These are phyloP conservation scores for Bursaphelenchus mucronatus DNA, from an alignment of 1,140 invertebrate genomes.

Conservation along the genomic window DNA sequence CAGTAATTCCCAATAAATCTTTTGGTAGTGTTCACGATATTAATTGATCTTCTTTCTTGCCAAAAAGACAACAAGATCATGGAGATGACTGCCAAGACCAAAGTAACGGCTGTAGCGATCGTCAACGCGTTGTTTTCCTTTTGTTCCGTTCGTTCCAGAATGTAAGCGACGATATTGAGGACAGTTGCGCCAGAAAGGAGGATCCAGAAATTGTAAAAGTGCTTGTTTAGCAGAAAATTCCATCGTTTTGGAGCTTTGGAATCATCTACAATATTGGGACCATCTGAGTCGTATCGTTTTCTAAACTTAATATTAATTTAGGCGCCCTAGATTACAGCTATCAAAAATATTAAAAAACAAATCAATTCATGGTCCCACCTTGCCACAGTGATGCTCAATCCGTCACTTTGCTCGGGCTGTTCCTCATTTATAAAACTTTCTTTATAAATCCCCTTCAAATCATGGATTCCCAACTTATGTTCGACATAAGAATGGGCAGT, in stretches of 20 bases:
- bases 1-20: constrained; percentile 70
- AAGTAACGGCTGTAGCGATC: constrained; percentile 42
- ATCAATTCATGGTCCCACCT: background rate
- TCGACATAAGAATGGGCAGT: constrained; percentile 27
- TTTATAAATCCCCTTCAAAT: constrained; percentile 34
- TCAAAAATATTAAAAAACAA: background rate
- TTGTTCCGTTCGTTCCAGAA: constrained; percentile 28
- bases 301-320: background rate
- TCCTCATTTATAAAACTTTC: constrained; percentile 38
- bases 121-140: constrained; percentile 36
- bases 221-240: constrained; percentile 29
- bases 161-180: constrained; percentile 40
- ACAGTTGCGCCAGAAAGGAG: constrained; percentile 40
- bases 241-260: constrained; percentile 17
- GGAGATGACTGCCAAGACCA: constrained; percentile 40
- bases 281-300: constrained; percentile 41
- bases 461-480: constrained; percentile 23
- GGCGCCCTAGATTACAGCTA: background rate
- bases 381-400: constrained; percentile 33
- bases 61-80: constrained; percentile 46
- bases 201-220: constrained; percentile 49
- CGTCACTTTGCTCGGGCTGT: constrained; percentile 37
- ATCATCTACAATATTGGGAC: constrained; percentile 30
- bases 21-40: constrained; percentile 30
- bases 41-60: constrained; percentile 28